Conservation (phyloP, 2,888 invertebrate species). For the Chironomus tentans region DNA sequence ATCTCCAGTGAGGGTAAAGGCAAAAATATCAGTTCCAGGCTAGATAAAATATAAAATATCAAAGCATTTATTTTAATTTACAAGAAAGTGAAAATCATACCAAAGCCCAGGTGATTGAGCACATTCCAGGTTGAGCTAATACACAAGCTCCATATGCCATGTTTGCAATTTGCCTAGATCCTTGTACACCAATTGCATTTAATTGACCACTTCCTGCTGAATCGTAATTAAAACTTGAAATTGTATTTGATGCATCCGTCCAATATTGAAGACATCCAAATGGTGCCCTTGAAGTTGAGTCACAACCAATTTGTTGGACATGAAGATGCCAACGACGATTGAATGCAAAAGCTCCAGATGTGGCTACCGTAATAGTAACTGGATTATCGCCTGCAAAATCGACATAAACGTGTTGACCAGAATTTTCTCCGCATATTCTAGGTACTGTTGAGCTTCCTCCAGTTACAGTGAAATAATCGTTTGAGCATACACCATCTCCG, state of each 20-base stretch:
- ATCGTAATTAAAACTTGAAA: constrained; percentile 69
- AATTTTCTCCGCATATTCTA: constrained; percentile 68
- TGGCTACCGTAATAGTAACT: constrained; percentile 58
- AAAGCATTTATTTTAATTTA: constrained; percentile 32
- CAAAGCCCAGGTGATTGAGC: constrained; percentile 55
- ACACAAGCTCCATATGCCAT: constrained; percentile 71
- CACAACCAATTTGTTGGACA: constrained; percentile 36
- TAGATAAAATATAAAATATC: neutral
- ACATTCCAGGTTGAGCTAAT: constrained; percentile 60
- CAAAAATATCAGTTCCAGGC: constrained; percentile 44
- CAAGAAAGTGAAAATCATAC: neutral
- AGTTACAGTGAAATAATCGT: constrained; percentile 60
- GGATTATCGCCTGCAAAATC: constrained; percentile 60
- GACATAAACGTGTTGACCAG: constrained; percentile 68
- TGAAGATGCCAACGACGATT: constrained; percentile 66
- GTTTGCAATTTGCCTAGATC: constrained; percentile 62
- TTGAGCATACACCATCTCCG: constrained; percentile 59
- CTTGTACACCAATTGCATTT: constrained; percentile 47
- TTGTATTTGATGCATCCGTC: constrained; percentile 51
- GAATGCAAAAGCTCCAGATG: constrained; percentile 50
- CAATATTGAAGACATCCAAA: constrained; percentile 71
- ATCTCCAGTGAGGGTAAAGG: constrained; percentile 64
- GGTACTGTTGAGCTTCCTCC: constrained; percentile 62
- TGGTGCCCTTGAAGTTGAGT: constrained; percentile 49
- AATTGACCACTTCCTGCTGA: constrained; percentile 50